Evolutionary conservation across 2,888 invertebrate species (phyloP).

Genomic region (Dolichomitus sp.): DNA sequence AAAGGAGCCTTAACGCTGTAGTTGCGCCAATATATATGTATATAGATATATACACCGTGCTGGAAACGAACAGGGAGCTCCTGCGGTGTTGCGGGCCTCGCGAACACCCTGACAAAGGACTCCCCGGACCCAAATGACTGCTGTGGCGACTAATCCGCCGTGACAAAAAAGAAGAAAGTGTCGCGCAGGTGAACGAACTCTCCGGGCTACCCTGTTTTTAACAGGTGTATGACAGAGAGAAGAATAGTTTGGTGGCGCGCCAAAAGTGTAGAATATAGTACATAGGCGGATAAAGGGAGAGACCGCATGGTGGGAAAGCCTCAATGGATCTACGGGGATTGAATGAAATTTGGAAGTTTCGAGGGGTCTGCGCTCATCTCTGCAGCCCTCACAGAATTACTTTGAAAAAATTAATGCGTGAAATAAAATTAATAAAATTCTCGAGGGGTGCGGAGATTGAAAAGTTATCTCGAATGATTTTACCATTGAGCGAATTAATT

Average conservation of each 20-base stretch:
- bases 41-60: constrained; percentile 34
- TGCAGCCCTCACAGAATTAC: constrained; percentile 45
- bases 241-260: constrained; percentile 40
- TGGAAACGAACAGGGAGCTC: constrained; percentile 45
- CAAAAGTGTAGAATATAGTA: constrained; percentile 17
- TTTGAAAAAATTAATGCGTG: constrained; percentile 50
- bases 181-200: constrained; percentile 80
- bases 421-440: constrained; percentile 61
- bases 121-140: constrained; percentile 73
- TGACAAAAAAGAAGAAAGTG: constrained; percentile 75
- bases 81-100: constrained; percentile 58
- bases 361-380: constrained; percentile 18
- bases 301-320: constrained; percentile 53
- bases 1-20: constrained; percentile 77
- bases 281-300: constrained; percentile 37
- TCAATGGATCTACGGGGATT: constrained; percentile 51
- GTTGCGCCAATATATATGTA: constrained; percentile 49
- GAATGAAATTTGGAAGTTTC: constrained; percentile 62
- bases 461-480: constrained; percentile 57
- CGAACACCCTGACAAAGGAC: constrained; percentile 73
- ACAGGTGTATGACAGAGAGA: constrained; percentile 57
- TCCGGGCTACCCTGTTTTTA: constrained; percentile 64
- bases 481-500: constrained; percentile 53
- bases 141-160: constrained; percentile 78
- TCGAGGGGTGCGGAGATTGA: constrained; percentile 29